Evolutionary conservation across 2,888 invertebrate species (phyloP).

Genomic region (Ashinkailepas kermadecensis): DNA sequence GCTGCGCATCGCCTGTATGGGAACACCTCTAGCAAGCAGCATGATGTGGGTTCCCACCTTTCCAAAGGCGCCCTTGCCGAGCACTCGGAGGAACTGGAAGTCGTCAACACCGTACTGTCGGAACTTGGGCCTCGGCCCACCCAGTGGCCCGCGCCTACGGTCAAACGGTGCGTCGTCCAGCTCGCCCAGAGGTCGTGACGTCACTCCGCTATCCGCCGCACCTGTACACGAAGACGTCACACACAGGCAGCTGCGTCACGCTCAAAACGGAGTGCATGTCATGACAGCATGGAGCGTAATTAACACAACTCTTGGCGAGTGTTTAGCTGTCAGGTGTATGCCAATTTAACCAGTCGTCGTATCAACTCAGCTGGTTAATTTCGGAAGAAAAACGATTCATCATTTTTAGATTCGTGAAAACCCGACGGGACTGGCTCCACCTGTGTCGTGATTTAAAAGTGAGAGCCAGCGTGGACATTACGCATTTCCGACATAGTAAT

Average conservation of each 20-base stretch:
- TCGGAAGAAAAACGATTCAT: not conserved
- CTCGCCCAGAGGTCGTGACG: not conserved
- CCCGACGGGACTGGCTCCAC: too few relatives aligned
- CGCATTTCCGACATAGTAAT: too few relatives aligned
- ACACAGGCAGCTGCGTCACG: too few relatives aligned
- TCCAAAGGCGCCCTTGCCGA: constrained; percentile 98
- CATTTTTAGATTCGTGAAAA: too few relatives aligned
- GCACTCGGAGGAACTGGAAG: constrained; percentile 91
- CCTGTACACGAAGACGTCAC: too few relatives aligned
- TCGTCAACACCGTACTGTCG: constrained; percentile 81
- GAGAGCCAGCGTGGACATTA: too few relatives aligned
- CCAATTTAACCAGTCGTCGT: not conserved
- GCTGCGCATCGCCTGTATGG: too few relatives aligned
- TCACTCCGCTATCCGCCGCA: not conserved
- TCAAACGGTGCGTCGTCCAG: not conserved
- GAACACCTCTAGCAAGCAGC: too few relatives aligned
- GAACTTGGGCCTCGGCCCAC: constrained; percentile 30
- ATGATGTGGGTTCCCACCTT: constrained; percentile 52
- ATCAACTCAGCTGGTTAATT: not conserved
- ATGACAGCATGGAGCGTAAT: too few relatives aligned
- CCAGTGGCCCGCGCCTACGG: not conserved
- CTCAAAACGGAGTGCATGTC: too few relatives aligned
- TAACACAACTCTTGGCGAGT: too few relatives aligned
- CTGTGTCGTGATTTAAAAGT: too few relatives aligned
- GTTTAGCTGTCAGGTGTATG: not conserved